These are phyloP conservation scores for Platycheirus rosarum DNA, from an alignment of 2,888 invertebrate species.

Conservation along the genomic window DNA sequence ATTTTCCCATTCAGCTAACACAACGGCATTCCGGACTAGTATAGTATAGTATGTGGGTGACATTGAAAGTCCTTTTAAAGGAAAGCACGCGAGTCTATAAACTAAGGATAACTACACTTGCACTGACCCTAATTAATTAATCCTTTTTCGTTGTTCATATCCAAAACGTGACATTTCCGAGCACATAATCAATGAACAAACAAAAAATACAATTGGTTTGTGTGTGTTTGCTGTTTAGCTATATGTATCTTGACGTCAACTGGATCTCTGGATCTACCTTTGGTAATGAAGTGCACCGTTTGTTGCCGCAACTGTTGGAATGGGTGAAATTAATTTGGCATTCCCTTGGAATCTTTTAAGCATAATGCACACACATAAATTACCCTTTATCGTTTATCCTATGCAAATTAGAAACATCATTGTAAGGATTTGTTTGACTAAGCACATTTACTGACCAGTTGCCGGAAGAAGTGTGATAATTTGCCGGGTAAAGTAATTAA, in stretches of 20 bases:
- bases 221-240: slow-evolving; percentile 13
- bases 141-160: slow-evolving; percentile 48
- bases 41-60: slow-evolving; percentile 8
- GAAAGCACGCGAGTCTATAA: slow-evolving; percentile 11
- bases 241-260: slow-evolving; percentile 29
- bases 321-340: slow-evolving; percentile 55
- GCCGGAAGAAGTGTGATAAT: slow-evolving; percentile 35
- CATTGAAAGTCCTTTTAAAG: slow-evolving; percentile 12
- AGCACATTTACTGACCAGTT: not conserved
- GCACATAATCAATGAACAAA: not conserved
- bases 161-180: slow-evolving; percentile 33
- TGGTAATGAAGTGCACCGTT: slow-evolving; percentile 25
- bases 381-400: slow-evolving; percentile 55
- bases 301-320: not conserved
- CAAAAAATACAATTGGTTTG: slow-evolving; percentile 48
- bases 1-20: slow-evolving; percentile 35
- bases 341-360: slow-evolving; percentile 32
- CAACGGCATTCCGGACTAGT: not conserved
- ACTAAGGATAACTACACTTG: slow-evolving; percentile 11
- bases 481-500: slow-evolving; percentile 44
- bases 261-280: not conserved
- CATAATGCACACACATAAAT: slow-evolving; percentile 59
- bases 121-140: slow-evolving; percentile 56
- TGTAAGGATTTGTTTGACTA: slow-evolving; percentile 26
- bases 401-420: slow-evolving; percentile 25